phyloP scores from a whole-genome alignment of 1,140 invertebrate genomes.

The Papilio glaucus region DNA sequence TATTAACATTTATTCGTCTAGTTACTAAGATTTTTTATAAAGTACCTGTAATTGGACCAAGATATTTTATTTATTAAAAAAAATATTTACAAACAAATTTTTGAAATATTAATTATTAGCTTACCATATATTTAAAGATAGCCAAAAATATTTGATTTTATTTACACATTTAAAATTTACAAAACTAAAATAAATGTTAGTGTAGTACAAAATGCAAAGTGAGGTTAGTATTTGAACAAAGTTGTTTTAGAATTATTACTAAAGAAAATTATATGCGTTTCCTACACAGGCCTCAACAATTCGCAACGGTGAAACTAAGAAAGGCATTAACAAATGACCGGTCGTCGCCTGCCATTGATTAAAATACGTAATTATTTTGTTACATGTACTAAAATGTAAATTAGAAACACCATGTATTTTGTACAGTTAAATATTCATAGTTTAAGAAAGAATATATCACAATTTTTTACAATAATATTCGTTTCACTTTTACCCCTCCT shows the following conservation, averaged over 20 bases:
- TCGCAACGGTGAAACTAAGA: constrained; percentile 93
- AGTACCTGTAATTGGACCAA: constrained; percentile 28
- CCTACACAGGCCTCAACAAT: constrained; percentile 89
- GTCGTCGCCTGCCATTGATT: constrained; percentile 89
- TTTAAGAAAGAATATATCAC: constrained; percentile 83
- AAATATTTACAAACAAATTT: background rate
- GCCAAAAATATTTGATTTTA: constrained; percentile 19
- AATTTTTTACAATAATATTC: constrained; percentile 76
- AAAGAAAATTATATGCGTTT: constrained; percentile 50
- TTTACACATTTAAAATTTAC: background rate
- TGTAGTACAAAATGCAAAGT: background rate
- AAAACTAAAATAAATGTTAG: background rate
- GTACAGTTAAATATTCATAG: constrained; percentile 83
- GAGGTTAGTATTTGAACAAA: too few species aligned
- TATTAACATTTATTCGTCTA: constrained; percentile 3
- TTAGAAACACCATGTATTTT: constrained; percentile 71
- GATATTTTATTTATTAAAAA: constrained; percentile 26
- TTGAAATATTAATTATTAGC: background rate
- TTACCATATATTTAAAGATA: constrained; percentile 12
- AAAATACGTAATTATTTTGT: constrained; percentile 79
- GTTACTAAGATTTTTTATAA: constrained; percentile 17
- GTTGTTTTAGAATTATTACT: background rate
- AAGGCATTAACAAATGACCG: constrained; percentile 94
- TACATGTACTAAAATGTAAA: constrained; percentile 61
- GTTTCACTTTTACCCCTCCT: constrained; percentile 58